Evolutionary conservation across 2,113 vertebrate species (phyloP), one percentile per base, ranked within the genome.

Genomic region (Lagopus muta): DNA sequence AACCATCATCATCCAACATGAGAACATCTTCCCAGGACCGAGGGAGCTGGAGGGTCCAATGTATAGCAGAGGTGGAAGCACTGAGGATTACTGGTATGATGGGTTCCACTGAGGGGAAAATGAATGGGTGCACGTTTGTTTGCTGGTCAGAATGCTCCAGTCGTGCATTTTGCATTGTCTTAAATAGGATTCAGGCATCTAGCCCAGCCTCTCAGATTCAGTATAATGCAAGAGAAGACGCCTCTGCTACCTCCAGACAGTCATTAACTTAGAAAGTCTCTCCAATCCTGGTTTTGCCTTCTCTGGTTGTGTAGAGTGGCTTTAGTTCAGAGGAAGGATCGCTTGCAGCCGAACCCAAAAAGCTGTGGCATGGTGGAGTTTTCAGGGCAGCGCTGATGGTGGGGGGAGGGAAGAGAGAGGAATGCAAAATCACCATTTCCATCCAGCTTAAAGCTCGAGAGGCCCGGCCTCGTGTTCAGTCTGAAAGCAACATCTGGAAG

Each of bases 1-100:
- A 98, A 99, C 99, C 67, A 99, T 99, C 98, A 99, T 99, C 97
- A 99, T 99, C 97, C 99, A 99, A 66, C 99, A 99, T 11, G 98
- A 99, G 96, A 98, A 95, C 95, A 98, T 99, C 98, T 99, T 99
- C 96, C 99, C 99, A 3, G 98, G 97, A 24, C 96, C 93, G 8
- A 97, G 98, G 76, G 99, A 99, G 88, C 98, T 99, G 94, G 98
- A 98, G 87, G 99, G 99, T 30, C 98, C 99, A 0, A 88, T 99
- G 71, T 99, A 99, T 89, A 98, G 97, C 94, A 93, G 97, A 84
- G 98, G 98, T 71, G 98, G 98, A 88, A 97, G 95, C 86, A 97
- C 97, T 1, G 99, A 99, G 77, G 99, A 99, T 97, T 99, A 99
- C 97, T 99, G 99, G 99, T 99, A 98, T 17, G 95, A 57, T n/a